Conservation (phyloP, 2,797 vertebrate genomes). For the Sebastes wilsoni region DNA sequence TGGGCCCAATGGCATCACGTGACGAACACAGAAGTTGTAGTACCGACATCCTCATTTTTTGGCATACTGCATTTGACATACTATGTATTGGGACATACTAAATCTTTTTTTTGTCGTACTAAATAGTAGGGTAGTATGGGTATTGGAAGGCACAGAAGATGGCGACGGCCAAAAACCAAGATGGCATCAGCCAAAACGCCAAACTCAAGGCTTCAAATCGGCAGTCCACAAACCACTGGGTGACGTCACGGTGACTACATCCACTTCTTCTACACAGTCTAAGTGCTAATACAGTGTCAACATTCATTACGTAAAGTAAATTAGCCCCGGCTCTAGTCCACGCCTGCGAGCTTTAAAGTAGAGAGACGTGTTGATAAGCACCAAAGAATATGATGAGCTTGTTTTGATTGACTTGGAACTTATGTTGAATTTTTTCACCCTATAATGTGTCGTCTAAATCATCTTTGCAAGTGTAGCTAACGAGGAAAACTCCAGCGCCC, state of each 20-base stretch:
- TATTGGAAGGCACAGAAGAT: too few species aligned
- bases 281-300: slow-evolving; percentile 40
- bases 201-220: too few species aligned
- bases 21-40: too few species aligned
- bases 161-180: too few species aligned
- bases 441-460: slow-evolving; percentile 39
- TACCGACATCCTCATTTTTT: too few species aligned
- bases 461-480: slow-evolving; percentile 28
- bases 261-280: neutral
- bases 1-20: too few species aligned
- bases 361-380: slow-evolving; percentile 1
- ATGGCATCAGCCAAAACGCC: too few species aligned
- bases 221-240: neutral
- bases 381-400: slow-evolving; percentile 15
- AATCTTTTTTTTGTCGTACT: too few species aligned
- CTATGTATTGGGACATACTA: too few species aligned
- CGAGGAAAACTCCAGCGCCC: slow-evolving; percentile 13
- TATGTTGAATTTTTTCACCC: slow-evolving; percentile 2
- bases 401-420: slow-evolving; percentile 7
- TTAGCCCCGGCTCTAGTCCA: slow-evolving; percentile 31
- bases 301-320: slow-evolving; percentile 59
- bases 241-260: neutral
- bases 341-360: slow-evolving; percentile 32
- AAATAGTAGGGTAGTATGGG: fast-evolving
- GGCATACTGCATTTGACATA: too few species aligned